phyloP scores from a whole-genome alignment of 2,113 vertebrate genomes.

The Antennarius striatus region DNA sequence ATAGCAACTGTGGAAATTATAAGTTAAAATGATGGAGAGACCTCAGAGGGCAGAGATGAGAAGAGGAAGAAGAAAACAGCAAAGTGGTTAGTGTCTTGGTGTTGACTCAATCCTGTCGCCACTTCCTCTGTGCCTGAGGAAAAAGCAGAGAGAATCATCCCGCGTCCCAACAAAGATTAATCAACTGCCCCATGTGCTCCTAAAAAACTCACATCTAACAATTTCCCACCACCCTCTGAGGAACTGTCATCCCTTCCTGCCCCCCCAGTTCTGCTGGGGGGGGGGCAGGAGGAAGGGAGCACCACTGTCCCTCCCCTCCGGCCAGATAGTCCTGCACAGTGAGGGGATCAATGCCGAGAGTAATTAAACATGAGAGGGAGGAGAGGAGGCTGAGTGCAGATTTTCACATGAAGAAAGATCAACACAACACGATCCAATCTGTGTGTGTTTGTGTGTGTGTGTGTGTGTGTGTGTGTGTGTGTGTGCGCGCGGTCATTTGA shows the following conservation, averaged over 20 bases:
- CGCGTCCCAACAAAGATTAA: constrained; percentile 24
- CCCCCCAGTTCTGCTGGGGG: constrained; percentile 44
- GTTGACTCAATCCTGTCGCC: constrained; percentile 15
- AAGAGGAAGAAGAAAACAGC: constrained; percentile 37
- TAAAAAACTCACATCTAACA: not conserved
- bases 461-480: constrained; percentile 7
- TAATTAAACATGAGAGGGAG: constrained; percentile 67
- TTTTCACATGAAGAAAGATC: constrained; percentile 75
- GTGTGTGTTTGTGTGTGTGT: not conserved
- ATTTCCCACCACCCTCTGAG: not conserved
- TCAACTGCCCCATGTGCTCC: constrained; percentile 17
- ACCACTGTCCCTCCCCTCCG: constrained; percentile 58
- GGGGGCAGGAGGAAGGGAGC: constrained; percentile 32
- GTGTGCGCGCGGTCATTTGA: constrained; percentile 15
- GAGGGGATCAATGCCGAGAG: constrained; percentile 65
- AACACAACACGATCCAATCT: constrained; percentile 49
- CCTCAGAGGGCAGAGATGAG: constrained; percentile 43
- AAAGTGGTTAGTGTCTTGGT: constrained; percentile 40
- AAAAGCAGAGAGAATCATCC: constrained; percentile 67
- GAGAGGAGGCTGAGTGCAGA: constrained; percentile 62
- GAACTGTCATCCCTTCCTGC: constrained; percentile 19
- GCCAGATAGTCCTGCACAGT: constrained; percentile 66
- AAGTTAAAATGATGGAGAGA: constrained; percentile 26
- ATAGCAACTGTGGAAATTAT: constrained; percentile 43
- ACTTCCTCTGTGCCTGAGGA: constrained; percentile 56